phyloP scores from a whole-genome alignment of 2,113 vertebrate genomes.

The Seriola quinqueradiata region DNA sequence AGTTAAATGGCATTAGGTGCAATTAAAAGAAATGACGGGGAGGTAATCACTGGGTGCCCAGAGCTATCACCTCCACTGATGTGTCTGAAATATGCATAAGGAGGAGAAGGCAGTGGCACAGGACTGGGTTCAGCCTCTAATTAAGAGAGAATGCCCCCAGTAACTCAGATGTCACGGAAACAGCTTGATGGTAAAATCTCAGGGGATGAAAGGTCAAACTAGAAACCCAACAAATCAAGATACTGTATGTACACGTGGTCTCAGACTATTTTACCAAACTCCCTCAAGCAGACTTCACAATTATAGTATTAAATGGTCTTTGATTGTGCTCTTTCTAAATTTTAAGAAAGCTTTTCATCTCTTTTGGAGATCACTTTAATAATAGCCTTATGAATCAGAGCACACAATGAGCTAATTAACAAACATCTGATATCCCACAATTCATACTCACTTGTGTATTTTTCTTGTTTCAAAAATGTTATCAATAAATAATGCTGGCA shows the following conservation, averaged over 20 bases:
- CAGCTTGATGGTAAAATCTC: constrained; percentile 55
- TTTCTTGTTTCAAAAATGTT: constrained; percentile 58
- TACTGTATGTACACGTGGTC: constrained; percentile 13
- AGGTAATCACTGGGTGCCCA: constrained; percentile 67
- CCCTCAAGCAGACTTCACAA: neutral
- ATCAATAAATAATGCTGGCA: constrained; percentile 65
- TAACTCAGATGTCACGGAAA: constrained; percentile 72
- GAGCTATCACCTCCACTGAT: constrained; percentile 62
- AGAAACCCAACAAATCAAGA: constrained; percentile 29
- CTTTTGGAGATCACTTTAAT: constrained; percentile 23
- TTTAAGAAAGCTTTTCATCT: constrained; percentile 18
- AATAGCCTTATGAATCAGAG: constrained; percentile 25
- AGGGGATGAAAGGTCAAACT: constrained; percentile 36
- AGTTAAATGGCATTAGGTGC: constrained; percentile 73
- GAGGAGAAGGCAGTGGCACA: constrained; percentile 24
- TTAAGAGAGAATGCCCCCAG: constrained; percentile 69
- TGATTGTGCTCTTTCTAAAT: constrained; percentile 23
- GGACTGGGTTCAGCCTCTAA: constrained; percentile 66
- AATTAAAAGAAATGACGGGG: constrained; percentile 73
- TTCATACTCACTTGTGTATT: constrained; percentile 35
- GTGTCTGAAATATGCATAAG: constrained; percentile 76
- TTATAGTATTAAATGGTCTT: constrained; percentile 2
- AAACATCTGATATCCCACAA: constrained; percentile 33
- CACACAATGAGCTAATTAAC: constrained; percentile 41
- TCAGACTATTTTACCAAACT: constrained; percentile 11